Evolutionary conservation across 2,888 invertebrate genomes (phyloP), one percentile per base, ranked within the genome.

Genomic region (Meandrusa payeni): DNA sequence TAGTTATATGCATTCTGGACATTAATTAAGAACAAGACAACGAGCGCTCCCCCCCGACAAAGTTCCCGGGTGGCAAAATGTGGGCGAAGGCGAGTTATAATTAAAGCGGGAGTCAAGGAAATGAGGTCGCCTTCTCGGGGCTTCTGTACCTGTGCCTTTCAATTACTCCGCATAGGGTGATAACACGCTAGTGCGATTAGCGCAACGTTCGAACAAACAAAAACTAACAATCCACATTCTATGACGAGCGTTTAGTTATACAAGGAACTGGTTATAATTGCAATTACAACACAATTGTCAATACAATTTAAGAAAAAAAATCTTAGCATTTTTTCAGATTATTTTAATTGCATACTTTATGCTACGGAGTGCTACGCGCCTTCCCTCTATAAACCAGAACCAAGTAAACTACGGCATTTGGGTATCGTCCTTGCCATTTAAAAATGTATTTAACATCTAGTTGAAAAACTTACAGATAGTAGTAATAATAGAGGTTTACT

Each of bases 41-140:
- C 51, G 47, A 48, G 42, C 41, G 45, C 29, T 22, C 15, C 13
- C 28, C 36, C 32, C 15, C 17, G 31, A 28, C 22, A 38, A 42
- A 49, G 43, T 52, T 46, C 24, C 37, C 31, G 7, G 45, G 44
- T 28, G 33, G 45, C n/a, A n/a, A 54, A 51, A 64, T 64, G 51
- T 62, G 50, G 55, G 60, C 52, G 54, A 66, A 60, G 59, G 60
- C 51, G 51, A 57, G 61, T 54, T 67, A 69, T 72, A 69, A 73
- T 74, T 74, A 69, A 55, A 63, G 54, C 48, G 48, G 42, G 56
- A 62, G 57, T 61, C 58, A 59, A 64, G 63, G 61, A 69, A 76
- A 67, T 48, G 64, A 59, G 72, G 72, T 67, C 69, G 55, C 53
- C 51, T 50, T 52, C 36, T 50, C 50, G 46, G 49, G 48, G 52